phyloP scores from a whole-genome alignment of 2,797 vertebrate species.

The Limnodromus scolopaceus region DNA sequence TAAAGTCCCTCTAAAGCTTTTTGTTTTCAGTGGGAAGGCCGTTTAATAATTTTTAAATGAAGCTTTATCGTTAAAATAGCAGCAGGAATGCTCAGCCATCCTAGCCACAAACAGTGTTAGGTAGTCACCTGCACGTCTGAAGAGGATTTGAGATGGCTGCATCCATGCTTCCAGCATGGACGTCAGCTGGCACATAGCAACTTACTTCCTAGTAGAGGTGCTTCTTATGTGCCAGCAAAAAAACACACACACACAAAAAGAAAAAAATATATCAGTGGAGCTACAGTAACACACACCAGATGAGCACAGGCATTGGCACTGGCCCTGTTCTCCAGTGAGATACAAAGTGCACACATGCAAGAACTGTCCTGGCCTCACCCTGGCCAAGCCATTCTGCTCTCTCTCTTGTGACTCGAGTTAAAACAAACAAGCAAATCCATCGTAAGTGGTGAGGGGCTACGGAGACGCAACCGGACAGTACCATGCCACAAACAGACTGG shows the following conservation, averaged over 20 bases:
- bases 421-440: neutral
- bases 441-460: neutral
- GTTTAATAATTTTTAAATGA: neutral
- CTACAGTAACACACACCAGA: neutral
- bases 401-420: neutral
- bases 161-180: neutral
- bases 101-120: neutral
- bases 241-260: no score
- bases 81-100: neutral
- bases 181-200: neutral
- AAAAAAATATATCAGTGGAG: no score
- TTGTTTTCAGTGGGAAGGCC: neutral
- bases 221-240: neutral
- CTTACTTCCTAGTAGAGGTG: no score
- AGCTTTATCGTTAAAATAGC: neutral
- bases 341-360: no score
- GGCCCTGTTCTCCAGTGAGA: neutral
- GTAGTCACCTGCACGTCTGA: neutral
- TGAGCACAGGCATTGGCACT: neutral
- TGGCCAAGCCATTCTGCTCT: neutral
- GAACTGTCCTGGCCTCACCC: neutral
- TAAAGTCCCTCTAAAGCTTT: neutral
- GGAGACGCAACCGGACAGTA: no score
- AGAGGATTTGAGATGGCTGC: neutral
- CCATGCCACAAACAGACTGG: fast-evolving